Evolutionary conservation across 2,113 vertebrate genomes (phyloP).

Genomic region (Lates calcarifer): DNA sequence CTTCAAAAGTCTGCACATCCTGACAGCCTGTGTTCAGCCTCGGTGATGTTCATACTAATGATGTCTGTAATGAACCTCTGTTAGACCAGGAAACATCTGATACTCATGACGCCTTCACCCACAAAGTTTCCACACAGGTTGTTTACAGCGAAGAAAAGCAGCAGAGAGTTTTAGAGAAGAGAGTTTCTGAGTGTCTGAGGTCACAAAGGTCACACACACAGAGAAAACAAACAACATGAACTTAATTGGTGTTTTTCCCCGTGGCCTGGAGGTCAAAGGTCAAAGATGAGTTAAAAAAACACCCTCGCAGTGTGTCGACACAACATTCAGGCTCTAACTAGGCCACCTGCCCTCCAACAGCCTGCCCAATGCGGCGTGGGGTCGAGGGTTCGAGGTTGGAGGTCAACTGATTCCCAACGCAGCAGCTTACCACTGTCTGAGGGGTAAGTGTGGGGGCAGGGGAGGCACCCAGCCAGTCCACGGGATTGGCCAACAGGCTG

Average conservation of each 20-base stretch:
- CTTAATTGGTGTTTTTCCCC: constrained; percentile 19
- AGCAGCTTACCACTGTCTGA: background rate
- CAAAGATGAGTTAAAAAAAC: background rate
- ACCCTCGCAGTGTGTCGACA: background rate
- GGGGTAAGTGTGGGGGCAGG: too few species aligned
- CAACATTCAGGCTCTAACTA: background rate
- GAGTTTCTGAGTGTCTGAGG: background rate
- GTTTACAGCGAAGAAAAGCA: background rate
- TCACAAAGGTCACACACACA: background rate
- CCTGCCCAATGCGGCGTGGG: background rate
- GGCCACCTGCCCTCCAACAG: background rate
- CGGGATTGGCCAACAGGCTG: too few species aligned
- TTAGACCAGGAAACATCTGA: too few species aligned
- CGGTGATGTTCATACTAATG: too few species aligned
- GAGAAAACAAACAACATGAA: constrained; percentile 21
- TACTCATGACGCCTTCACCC: too few species aligned
- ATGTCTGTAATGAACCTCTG: too few species aligned
- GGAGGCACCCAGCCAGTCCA: too few species aligned
- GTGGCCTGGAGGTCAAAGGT: constrained; percentile 4
- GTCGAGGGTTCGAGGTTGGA: background rate
- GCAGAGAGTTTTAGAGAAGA: too few species aligned
- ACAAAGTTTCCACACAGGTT: too few species aligned
- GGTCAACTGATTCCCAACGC: constrained; percentile 8
- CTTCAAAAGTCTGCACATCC: too few species aligned
- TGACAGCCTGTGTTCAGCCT: too few species aligned